Conservation (phyloP, 2,888 invertebrate genomes). For the Drosophila tripunctata region DNA sequence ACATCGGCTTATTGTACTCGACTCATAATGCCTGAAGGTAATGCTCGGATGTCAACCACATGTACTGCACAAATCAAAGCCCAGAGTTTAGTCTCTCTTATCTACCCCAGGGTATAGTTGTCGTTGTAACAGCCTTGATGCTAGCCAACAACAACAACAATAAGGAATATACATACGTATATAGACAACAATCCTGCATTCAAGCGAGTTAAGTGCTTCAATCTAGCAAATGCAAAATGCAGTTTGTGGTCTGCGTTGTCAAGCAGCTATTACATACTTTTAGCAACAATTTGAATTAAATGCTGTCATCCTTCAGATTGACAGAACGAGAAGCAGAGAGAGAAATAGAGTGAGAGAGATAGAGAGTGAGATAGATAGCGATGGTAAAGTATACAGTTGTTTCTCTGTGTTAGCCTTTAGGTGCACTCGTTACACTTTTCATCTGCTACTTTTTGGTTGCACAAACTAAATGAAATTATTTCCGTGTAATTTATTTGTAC, state of each 20-base stretch:
- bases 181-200: conserved; percentile 8
- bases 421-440: conserved; percentile 33
- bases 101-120: conserved; percentile 1
- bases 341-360: neutral
- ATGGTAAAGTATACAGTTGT: neutral
- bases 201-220: conserved; percentile 22
- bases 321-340: neutral
- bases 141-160: neutral
- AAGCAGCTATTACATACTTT: conserved; percentile 55
- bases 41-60: conserved; percentile 8
- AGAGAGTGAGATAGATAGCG: neutral
- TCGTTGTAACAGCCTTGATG: conserved; percentile 8
- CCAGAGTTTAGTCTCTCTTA: conserved; percentile 1
- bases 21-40: conserved; percentile 1
- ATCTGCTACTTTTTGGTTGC: conserved; percentile 40
- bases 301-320: conserved; percentile 11
- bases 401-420: neutral
- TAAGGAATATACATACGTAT: neutral
- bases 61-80: conserved; percentile 7
- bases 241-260: conserved; percentile 38
- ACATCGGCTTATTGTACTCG: conserved; percentile 2
- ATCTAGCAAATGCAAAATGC: conserved; percentile 26
- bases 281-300: conserved; percentile 34
- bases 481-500: conserved; percentile 76
- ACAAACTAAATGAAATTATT: conserved; percentile 75